phyloP scores from a whole-genome alignment of 1,140 invertebrate species.

The Trichoplusia ni region DNA sequence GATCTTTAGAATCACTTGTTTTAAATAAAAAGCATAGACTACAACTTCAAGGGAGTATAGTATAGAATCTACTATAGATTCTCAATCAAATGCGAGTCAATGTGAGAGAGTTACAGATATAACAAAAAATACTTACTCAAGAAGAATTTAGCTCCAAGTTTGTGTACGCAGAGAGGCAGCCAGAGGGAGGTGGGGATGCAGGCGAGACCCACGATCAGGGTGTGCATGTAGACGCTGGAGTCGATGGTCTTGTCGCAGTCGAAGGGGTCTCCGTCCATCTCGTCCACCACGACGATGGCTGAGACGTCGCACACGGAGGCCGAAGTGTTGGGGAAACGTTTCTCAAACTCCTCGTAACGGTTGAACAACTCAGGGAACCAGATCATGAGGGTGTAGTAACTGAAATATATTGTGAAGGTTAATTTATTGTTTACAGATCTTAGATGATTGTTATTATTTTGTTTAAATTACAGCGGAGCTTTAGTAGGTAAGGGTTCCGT shows the following conservation, averaged over 20 bases:
- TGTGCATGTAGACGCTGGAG: conserved; percentile 86
- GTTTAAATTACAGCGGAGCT: no score
- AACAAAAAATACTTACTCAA: conserved; percentile 82
- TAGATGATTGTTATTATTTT: no score
- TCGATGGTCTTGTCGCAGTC: conserved; percentile 83
- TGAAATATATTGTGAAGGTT: conserved; percentile 50
- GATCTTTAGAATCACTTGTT: no score
- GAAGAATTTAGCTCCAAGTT: conserved; percentile 88
- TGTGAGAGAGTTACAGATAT: background rate
- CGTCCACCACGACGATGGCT: conserved; percentile 74
- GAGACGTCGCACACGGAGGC: conserved; percentile 89
- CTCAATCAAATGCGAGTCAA: background rate
- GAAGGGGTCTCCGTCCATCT: conserved; percentile 73
- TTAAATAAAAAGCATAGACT: no score
- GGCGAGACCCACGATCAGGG: conserved; percentile 87
- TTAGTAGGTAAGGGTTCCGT: no score
- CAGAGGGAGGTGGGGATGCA: conserved; percentile 88
- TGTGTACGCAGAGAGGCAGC: conserved; percentile 87
- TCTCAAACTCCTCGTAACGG: conserved; percentile 87
- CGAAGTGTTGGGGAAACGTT: conserved; percentile 82
- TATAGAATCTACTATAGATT: no score
- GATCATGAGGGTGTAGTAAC: conserved; percentile 91
- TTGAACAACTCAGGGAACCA: conserved; percentile 92
- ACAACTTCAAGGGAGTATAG: no score
- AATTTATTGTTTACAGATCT: no score